Evolutionary conservation across 2,113 vertebrate species (phyloP).

Genomic region (Pelusios castaneus): DNA sequence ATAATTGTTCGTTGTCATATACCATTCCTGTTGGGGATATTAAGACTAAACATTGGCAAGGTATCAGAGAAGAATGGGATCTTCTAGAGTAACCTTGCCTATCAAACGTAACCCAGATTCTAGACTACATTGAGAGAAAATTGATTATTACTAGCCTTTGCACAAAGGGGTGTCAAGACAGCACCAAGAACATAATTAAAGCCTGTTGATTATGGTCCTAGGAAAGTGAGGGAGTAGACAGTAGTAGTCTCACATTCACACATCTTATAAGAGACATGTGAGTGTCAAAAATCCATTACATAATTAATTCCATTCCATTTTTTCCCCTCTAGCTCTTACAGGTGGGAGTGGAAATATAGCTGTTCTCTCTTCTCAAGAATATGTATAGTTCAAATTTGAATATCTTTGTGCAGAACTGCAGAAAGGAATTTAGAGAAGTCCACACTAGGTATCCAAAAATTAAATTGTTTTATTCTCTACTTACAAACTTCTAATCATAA

Average conservation of each 20-base stretch:
- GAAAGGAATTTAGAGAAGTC: not conserved
- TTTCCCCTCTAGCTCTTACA: conserved; percentile 5
- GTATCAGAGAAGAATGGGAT: not conserved
- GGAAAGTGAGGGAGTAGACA: conserved; percentile 31
- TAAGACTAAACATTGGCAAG: not conserved
- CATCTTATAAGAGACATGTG: conserved; percentile 16
- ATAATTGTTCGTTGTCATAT: conserved; percentile 55
- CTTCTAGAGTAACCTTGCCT: not conserved
- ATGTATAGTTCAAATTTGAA: not conserved
- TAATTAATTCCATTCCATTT: not conserved
- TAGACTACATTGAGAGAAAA: conserved; percentile 50
- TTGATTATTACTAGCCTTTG: conserved; percentile 57
- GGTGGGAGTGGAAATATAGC: not conserved
- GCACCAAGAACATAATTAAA: conserved; percentile 50
- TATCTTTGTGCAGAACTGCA: not conserved
- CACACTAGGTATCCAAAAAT: not conserved
- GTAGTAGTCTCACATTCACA: conserved; percentile 8
- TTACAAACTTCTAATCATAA: not conserved
- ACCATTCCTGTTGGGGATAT: conserved; percentile 48
- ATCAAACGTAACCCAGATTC: conserved; percentile 37
- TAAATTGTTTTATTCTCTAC: conserved; percentile 1
- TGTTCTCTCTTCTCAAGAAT: not conserved
- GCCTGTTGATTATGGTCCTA: conserved; percentile 24
- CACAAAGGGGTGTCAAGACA: conserved; percentile 60
- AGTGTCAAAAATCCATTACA: conserved; percentile 11